Percentiles rank a stretch among this genome's conserved stretches.
Evolutionary conservation across 2,113 vertebrate species (phyloP).

Genomic region (Stegastes partitus): DNA sequence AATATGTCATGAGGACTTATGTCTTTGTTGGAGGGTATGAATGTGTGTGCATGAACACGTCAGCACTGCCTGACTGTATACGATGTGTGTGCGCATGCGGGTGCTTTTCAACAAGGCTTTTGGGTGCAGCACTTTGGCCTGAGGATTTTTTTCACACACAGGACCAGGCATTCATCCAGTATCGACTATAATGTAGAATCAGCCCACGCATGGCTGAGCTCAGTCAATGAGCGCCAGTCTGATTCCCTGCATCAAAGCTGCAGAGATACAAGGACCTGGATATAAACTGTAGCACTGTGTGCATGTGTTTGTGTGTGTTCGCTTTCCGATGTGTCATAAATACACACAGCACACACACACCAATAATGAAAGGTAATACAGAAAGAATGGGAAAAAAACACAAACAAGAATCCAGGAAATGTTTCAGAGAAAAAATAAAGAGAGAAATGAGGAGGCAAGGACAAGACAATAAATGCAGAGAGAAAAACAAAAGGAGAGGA

Average conservation of each 20-base stretch:
- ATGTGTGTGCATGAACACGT: constrained; percentile 19
- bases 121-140: constrained; percentile 54
- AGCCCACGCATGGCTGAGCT: constrained; percentile 68
- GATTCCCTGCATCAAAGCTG: constrained; percentile 55
- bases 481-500: background rate
- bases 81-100: constrained; percentile 8
- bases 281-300: constrained; percentile 1
- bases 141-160: constrained; percentile 55
- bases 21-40: constrained; percentile 8
- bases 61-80: background rate
- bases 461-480: background rate
- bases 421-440: background rate
- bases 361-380: background rate
- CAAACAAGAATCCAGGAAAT: constrained; percentile 3
- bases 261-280: constrained; percentile 33
- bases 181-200: constrained; percentile 72
- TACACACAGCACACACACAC: background rate
- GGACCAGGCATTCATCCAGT: constrained; percentile 63
- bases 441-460: background rate
- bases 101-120: constrained; percentile 53
- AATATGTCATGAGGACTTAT: constrained; percentile 1
- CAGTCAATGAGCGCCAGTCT: constrained; percentile 71
- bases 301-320: background rate
- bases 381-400: background rate
- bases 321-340: constrained; percentile 9